These are phyloP conservation scores for Thamnophis sirtalis DNA, from an alignment of 2,113 vertebrate genomes.

Conservation along the genomic window DNA sequence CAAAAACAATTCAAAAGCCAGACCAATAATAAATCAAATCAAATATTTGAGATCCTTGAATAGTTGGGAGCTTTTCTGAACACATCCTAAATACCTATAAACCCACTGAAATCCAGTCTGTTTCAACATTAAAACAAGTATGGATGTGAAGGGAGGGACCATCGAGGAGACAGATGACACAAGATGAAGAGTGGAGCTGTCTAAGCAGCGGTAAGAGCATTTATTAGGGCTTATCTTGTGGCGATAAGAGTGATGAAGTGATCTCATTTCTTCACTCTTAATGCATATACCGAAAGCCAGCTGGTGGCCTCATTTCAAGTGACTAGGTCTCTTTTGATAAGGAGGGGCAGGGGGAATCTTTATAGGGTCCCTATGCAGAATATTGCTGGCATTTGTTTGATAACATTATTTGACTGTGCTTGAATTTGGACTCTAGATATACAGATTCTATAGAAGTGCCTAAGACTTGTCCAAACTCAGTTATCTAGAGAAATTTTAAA, in stretches of 20 bases:
- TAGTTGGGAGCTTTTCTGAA: neutral
- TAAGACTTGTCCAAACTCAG: neutral
- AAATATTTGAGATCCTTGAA: neutral
- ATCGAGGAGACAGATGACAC: neutral
- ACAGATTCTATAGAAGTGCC: neutral
- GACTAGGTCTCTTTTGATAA: neutral
- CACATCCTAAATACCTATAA: neutral
- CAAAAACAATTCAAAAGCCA: neutral
- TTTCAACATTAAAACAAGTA: neutral
- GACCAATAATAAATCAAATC: neutral
- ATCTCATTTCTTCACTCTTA: neutral
- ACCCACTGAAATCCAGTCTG: neutral
- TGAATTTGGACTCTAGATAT: neutral
- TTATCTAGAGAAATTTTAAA: neutral
- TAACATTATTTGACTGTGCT: neutral
- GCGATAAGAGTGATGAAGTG: neutral
- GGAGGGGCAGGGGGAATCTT: neutral
- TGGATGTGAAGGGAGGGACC: neutral
- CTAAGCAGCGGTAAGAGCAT: neutral
- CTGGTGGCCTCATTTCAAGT: neutral
- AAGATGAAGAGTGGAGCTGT: neutral
- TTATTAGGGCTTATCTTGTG: neutral
- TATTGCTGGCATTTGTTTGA: neutral
- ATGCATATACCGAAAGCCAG: neutral
- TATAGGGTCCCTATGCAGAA: neutral